These are phyloP conservation scores for Aphelocoma californica DNA, from an alignment of 2,797 vertebrate species.

Conservation along the genomic window DNA sequence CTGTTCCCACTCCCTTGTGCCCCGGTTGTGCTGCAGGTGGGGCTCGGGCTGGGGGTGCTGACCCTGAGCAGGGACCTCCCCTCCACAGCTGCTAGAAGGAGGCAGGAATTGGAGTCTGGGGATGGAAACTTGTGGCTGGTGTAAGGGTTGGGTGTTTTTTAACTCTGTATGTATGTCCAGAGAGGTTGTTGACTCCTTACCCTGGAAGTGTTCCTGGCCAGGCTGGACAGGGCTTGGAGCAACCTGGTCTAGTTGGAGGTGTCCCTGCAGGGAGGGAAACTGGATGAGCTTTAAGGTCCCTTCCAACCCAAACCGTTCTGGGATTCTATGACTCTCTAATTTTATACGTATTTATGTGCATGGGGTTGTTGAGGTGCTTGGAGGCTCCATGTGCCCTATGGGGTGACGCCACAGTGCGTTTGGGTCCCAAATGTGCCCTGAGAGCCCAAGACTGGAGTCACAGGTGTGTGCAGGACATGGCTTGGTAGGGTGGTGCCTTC, in stretches of 20 bases:
- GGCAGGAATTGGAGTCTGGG: not conserved
- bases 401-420: fast-evolving
- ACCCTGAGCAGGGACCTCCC: no score
- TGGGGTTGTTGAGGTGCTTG: not conserved
- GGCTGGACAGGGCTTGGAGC: not conserved
- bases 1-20: not conserved
- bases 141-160: not conserved
- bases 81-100: no score
- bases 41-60: not conserved
- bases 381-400: fast-evolving
- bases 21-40: not conserved
- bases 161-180: no score
- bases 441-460: not conserved
- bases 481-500: not conserved
- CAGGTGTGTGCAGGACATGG: not conserved
- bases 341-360: not conserved
- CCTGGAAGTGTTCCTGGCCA: not conserved
- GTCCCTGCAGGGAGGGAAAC: not conserved
- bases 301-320: not conserved
- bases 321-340: not conserved
- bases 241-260: not conserved
- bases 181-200: not conserved
- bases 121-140: not conserved
- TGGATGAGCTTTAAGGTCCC: not conserved
- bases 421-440: fast-evolving